Percentiles rank a stretch among this genome's conserved stretches.
Conservation (phyloP, 2,797 vertebrate species). For the Enteromius mattozi region DNA sequence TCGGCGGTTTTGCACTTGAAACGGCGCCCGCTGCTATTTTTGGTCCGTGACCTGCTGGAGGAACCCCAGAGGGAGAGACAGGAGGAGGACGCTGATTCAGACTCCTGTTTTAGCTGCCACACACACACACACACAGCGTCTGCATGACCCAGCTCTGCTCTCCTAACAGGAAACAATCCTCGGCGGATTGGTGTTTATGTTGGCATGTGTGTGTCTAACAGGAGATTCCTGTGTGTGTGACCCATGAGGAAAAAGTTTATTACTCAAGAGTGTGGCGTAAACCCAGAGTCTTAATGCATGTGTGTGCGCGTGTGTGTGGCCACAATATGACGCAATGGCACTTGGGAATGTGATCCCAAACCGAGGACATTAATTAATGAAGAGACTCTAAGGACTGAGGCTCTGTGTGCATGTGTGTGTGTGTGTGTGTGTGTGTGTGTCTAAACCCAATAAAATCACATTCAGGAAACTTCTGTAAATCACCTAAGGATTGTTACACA, state of each 20-base stretch:
- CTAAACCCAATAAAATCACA: background rate
- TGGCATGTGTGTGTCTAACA: conserved; percentile 37
- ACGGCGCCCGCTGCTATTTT: conserved; percentile 93
- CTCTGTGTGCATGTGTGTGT: background rate
- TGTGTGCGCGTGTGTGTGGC: background rate
- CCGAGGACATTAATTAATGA: conserved; percentile 25
- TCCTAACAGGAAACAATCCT: conserved; percentile 32
- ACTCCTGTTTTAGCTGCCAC: conserved; percentile 50
- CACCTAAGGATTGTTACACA: background rate
- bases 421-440: background rate
- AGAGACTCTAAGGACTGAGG: conserved; percentile 16
- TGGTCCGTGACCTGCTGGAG: conserved; percentile 93
- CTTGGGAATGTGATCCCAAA: conserved; percentile 19
- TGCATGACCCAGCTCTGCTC: conserved; percentile 22
- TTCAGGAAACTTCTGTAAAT: background rate
- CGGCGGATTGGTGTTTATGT: conserved; percentile 35
- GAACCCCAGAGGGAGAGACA: conserved; percentile 90
- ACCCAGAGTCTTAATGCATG: background rate
- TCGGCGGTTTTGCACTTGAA: conserved; percentile 93
- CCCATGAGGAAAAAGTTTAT: conserved; percentile 19
- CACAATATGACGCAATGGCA: background rate
- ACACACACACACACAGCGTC: background rate
- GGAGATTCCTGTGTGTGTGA: conserved; percentile 5
- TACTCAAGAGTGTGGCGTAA: background rate
- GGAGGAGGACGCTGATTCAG: conserved; percentile 78